Conservation (phyloP, 2,797 vertebrate species). For the Catostomus latipinnis region DNA sequence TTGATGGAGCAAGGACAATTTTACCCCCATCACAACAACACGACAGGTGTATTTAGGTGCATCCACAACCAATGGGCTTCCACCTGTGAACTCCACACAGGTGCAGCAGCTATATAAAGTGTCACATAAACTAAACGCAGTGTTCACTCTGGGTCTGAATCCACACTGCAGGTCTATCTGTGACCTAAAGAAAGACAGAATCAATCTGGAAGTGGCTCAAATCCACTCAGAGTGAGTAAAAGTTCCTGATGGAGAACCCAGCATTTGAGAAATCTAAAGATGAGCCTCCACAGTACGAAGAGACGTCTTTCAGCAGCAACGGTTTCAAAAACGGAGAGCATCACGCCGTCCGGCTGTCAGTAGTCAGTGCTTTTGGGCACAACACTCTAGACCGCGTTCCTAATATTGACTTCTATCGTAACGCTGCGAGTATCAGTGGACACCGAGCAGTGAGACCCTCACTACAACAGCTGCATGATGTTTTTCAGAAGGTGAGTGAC, state of each 20-base stretch:
- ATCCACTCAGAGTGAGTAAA: conserved; percentile 25
- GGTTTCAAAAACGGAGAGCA: conserved; percentile 79
- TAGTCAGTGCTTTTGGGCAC: conserved; percentile 89
- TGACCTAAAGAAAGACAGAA: neutral
- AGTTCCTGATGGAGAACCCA: conserved; percentile 74
- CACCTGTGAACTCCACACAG: neutral
- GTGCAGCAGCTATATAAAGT: conserved; percentile 7
- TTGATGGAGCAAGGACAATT: conserved; percentile 78
- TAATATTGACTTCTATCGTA: conserved; percentile 95
- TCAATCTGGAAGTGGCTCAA: neutral
- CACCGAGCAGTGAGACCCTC: conserved; percentile 87
- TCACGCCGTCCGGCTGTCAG: conserved; percentile 81
- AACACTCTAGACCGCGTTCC: conserved; percentile 93
- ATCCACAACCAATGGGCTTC: conserved; percentile 74
- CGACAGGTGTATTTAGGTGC: conserved; percentile 67
- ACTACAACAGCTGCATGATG: conserved; percentile 93
- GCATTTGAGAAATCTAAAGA: conserved; percentile 72
- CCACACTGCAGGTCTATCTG: neutral
- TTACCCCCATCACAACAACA: conserved; percentile 65
- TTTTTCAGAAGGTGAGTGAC: conserved; percentile 90
- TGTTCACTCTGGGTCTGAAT: neutral
- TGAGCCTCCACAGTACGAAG: conserved; percentile 85
- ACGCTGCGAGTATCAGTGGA: conserved; percentile 91
- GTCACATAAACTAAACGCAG: neutral
- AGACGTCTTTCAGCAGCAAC: conserved; percentile 81